These are phyloP conservation scores for Sesia bembeciformis DNA, from an alignment of 2,888 invertebrate species.

Conservation along the genomic window DNA sequence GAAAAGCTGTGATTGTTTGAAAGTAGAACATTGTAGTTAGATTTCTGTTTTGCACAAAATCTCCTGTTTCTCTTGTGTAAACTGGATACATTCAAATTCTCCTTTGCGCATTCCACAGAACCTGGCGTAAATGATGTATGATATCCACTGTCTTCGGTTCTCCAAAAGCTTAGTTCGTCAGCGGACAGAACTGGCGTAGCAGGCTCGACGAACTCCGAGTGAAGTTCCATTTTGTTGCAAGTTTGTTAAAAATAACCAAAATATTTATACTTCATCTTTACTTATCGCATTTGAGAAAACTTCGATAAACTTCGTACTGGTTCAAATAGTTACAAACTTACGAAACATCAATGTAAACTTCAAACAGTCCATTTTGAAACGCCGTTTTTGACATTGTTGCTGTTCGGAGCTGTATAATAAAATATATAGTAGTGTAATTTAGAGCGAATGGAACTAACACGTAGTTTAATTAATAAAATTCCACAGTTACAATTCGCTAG, in stretches of 20 bases:
- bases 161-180: constrained; percentile 36
- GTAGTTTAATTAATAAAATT: no score
- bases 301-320: no score
- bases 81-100: constrained; percentile 32
- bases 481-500: no score
- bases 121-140: constrained; percentile 57
- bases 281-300: no score
- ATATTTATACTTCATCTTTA: no score
- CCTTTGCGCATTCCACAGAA: constrained; percentile 44
- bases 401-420: no score
- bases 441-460: no score
- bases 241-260: neutral
- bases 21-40: neutral
- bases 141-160: constrained; percentile 63
- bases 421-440: no score
- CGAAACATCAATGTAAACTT: no score
- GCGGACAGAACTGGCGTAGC: constrained; percentile 36
- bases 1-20: neutral
- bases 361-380: no score
- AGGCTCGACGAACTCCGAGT: constrained; percentile 35
- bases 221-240: constrained; percentile 39
- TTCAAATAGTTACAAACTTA: no score
- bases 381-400: no score
- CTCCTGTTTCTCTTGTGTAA: constrained; percentile 20
- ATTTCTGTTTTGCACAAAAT: neutral